These are phyloP conservation scores for Diloba caeruleocephala DNA, from an alignment of 2,888 invertebrate species.

Conservation along the genomic window DNA sequence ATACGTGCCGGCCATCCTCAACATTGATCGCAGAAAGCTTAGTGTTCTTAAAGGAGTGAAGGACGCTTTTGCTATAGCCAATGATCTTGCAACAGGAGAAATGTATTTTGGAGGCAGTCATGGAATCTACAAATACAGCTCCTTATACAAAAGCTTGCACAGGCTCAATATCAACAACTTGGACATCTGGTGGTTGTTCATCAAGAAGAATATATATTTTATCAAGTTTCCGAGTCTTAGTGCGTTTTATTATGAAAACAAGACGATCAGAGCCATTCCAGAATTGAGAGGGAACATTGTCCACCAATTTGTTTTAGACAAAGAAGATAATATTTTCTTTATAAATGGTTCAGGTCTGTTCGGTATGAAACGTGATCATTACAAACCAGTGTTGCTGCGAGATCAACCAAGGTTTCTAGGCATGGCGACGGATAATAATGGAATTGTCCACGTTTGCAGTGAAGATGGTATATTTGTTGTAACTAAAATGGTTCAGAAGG, in stretches of 20 bases:
- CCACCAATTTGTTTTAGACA: conserved; percentile 78
- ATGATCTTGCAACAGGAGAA: conserved; percentile 59
- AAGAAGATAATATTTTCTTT: conserved; percentile 71
- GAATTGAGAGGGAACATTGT: conserved; percentile 62
- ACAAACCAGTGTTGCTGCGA: conserved; percentile 59
- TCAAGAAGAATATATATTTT: conserved; percentile 72
- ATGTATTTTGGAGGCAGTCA: conserved; percentile 81
- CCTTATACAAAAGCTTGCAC: conserved; percentile 60
- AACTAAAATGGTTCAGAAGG: conserved; percentile 68
- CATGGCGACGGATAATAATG: conserved; percentile 72
- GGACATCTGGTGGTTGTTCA: conserved; percentile 80
- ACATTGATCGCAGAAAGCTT: conserved; percentile 69
- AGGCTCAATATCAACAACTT: conserved; percentile 68
- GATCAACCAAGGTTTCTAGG: conserved; percentile 70
- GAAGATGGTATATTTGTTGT: conserved; percentile 78
- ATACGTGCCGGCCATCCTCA: conserved; percentile 70
- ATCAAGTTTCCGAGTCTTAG: conserved; percentile 77
- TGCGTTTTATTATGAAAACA: conserved; percentile 71
- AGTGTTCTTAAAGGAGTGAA: conserved; percentile 76
- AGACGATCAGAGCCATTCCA: conserved; percentile 56
- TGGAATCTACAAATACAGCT: conserved; percentile 77
- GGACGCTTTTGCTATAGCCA: conserved; percentile 79
- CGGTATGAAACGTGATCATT: conserved; percentile 61
- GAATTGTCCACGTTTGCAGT: conserved; percentile 71
- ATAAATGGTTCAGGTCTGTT: conserved; percentile 77